These are phyloP conservation scores for Styela plicata DNA, from an alignment of 23 tunicate genomes.

Conservation along the genomic window DNA sequence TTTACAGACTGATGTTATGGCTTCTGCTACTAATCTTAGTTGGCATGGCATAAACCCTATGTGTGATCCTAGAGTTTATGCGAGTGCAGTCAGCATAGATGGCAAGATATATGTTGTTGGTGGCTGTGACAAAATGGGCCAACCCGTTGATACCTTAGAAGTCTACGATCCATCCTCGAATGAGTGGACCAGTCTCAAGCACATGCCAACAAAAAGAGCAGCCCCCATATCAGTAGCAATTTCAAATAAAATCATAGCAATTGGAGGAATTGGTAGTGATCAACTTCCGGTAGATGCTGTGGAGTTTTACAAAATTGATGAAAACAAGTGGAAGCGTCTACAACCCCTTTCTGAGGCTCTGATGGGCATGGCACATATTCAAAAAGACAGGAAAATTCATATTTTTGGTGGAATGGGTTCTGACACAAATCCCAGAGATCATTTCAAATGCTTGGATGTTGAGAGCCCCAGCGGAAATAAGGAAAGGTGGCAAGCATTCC, in stretches of 20 bases:
- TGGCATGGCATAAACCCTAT: constrained; percentile 51
- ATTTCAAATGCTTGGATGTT: constrained; percentile 76
- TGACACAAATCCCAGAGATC: constrained; percentile 90
- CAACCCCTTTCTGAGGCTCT: constrained; percentile 76
- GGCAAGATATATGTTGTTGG: constrained; percentile 73
- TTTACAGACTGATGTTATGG: no score
- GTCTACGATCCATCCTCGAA: constrained; percentile 52
- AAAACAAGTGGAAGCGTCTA: constrained; percentile 77
- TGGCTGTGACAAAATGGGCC: constrained; percentile 84
- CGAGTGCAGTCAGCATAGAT: constrained; percentile 42
- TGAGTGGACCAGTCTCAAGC: constrained; percentile 66
- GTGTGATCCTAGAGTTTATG: constrained; percentile 70
- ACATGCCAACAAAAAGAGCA: constrained; percentile 90
- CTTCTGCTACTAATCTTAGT: constrained; percentile 19
- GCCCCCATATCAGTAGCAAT: constrained; percentile 69
- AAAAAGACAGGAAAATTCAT: constrained; percentile 57
- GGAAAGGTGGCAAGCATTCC: constrained; percentile 89
- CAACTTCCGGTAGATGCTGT: constrained; percentile 93
- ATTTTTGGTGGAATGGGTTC: constrained; percentile 92
- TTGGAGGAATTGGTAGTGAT: constrained; percentile 85
- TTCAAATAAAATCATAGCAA: constrained; percentile 63
- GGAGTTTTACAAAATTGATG: constrained; percentile 53
- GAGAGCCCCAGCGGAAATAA: constrained; percentile 21
- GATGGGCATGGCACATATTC: constrained; percentile 87
- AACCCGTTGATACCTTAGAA: constrained; percentile 75